These are phyloP conservation scores for Prosapia bicincta DNA, from an alignment of 2,888 invertebrate species.

Conservation along the genomic window DNA sequence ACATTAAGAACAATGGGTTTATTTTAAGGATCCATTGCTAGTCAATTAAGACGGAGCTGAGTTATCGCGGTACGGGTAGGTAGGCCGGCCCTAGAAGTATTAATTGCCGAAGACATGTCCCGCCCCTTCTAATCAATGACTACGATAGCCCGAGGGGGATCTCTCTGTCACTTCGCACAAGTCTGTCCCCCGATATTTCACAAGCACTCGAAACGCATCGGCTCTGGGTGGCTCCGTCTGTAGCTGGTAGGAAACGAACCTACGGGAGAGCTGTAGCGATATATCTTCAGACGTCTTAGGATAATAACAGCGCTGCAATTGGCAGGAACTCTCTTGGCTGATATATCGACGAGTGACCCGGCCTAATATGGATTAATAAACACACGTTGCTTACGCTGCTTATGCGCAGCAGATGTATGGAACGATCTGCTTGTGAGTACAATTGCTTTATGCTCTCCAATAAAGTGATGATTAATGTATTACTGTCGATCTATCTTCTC, in stretches of 20 bases:
- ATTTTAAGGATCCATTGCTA: background rate
- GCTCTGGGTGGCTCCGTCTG: background rate
- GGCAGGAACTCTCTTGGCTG: background rate
- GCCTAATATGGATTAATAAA: background rate
- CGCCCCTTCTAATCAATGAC: background rate
- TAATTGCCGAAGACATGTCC: background rate
- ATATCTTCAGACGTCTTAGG: background rate
- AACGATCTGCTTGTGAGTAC: background rate
- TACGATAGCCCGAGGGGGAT: background rate
- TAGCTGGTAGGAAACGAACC: background rate
- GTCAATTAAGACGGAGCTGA: background rate
- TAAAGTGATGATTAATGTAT: no score
- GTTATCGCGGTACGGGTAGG: background rate
- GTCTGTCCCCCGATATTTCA: background rate
- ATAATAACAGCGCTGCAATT: background rate
- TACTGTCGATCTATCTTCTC: no score
- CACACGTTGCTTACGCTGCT: background rate
- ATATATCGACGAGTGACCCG: background rate
- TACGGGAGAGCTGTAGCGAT: background rate
- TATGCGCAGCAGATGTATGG: background rate
- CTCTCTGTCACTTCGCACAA: background rate
- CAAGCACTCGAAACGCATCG: background rate
- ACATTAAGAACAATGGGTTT: background rate
- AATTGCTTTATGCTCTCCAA: background rate
- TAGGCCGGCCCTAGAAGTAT: background rate